These are phyloP conservation scores for Chaenodraco wilsoni DNA, from an alignment of 2,797 vertebrate genomes.

Conservation along the genomic window DNA sequence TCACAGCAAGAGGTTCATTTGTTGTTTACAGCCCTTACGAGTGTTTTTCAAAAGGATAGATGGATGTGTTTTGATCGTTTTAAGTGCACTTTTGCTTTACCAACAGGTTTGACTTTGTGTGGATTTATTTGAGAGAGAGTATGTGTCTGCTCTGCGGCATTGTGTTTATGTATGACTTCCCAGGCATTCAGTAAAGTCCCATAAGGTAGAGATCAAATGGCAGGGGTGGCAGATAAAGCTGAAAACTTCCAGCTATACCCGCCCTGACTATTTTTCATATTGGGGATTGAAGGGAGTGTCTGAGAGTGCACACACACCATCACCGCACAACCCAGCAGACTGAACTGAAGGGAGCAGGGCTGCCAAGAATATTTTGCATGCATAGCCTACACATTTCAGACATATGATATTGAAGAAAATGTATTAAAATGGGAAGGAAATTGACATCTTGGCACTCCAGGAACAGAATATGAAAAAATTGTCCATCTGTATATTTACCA, in stretches of 20 bases:
- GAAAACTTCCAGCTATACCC: conserved; percentile 55
- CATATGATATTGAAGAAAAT: conserved; percentile 11
- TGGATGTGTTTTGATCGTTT: not conserved
- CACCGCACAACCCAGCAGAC: conserved; percentile 11
- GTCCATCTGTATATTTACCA: conserved; percentile 30
- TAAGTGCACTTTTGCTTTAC: too few relatives aligned
- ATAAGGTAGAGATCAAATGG: conserved; percentile 58
- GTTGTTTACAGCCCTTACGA: conserved; percentile 8
- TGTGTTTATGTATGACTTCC: conserved; percentile 49
- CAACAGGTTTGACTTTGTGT: not conserved
- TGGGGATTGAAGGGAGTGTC: conserved; percentile 22
- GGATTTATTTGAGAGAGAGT: too few relatives aligned
- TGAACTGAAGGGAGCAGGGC: conserved; percentile 19
- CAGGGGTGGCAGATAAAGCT: conserved; percentile 59
- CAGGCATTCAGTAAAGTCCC: conserved; percentile 48
- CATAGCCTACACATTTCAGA: conserved; percentile 37
- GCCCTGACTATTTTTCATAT: conserved; percentile 27
- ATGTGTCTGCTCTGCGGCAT: conserved; percentile 10
- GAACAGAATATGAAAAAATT: conserved; percentile 12
- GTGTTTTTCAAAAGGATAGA: not conserved
- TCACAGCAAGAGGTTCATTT: conserved; percentile 5
- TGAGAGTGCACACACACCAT: conserved; percentile 18
- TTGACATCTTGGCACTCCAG: not conserved
- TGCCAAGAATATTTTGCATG: conserved; percentile 43
- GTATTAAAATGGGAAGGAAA: not conserved